Evolutionary conservation across 2,797 vertebrate genomes (phyloP).

Genomic region (Syngnathus rostellatus): DNA sequence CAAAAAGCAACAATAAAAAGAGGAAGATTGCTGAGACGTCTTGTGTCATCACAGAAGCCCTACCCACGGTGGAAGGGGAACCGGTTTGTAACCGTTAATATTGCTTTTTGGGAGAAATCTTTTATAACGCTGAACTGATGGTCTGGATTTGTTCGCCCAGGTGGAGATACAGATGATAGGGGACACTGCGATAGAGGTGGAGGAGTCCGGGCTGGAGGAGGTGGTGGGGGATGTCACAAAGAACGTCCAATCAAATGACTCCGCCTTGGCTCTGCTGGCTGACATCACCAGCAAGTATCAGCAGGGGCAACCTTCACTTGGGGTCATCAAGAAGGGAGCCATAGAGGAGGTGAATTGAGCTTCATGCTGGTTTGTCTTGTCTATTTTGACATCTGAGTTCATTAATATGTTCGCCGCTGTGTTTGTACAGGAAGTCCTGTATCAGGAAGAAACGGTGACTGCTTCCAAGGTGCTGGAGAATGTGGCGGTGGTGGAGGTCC

Average conservation of each 20-base stretch:
- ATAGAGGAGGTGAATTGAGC: constrained; percentile 53
- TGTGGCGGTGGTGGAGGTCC: constrained; percentile 92
- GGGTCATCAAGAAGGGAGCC: constrained; percentile 64
- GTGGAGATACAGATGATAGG: constrained; percentile 89
- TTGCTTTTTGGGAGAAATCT: not conserved
- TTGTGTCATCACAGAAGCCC: constrained; percentile 87
- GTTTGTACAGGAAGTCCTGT: constrained; percentile 57
- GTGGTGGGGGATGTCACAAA: constrained; percentile 80
- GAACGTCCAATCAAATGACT: constrained; percentile 85
- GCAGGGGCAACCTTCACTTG: constrained; percentile 77
- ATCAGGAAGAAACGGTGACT: constrained; percentile 71
- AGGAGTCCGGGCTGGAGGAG: constrained; percentile 80
- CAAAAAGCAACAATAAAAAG: constrained; percentile 77
- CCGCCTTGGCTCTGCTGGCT: constrained; percentile 89
- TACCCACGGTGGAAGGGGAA: constrained; percentile 81
- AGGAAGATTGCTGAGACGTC: constrained; percentile 89
- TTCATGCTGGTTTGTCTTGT: not conserved
- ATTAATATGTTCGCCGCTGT: not conserved
- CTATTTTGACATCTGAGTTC: not conserved
- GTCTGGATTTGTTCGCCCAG: constrained; percentile 19
- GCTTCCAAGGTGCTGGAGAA: constrained; percentile 87
- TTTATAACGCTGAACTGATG: not conserved
- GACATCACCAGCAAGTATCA: constrained; percentile 99
- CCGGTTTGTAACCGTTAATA: constrained; percentile 64
- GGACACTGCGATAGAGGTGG: constrained; percentile 76